These are phyloP conservation scores for Sebastes alutus DNA, from an alignment of 2,797 vertebrate genomes.

Conservation along the genomic window DNA sequence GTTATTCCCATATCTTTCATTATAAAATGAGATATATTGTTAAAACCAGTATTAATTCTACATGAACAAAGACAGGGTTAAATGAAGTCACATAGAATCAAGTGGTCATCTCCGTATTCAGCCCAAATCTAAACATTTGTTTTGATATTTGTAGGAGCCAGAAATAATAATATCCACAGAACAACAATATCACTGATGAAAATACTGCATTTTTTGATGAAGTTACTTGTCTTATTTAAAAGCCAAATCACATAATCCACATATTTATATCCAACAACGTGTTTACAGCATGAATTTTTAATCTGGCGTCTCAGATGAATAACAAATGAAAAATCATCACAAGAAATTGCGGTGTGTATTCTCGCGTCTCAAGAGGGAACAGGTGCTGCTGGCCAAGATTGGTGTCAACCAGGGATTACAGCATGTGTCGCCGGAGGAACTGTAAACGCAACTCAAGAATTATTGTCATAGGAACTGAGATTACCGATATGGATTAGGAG, in stretches of 20 bases:
- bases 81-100: background rate
- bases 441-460: slow-evolving; percentile 66
- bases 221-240: background rate
- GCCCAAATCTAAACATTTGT: slow-evolving; percentile 2
- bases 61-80: background rate
- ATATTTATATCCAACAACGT: slow-evolving; percentile 11
- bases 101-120: background rate
- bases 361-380: slow-evolving; percentile 58
- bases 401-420: slow-evolving; percentile 79
- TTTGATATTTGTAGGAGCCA: background rate
- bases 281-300: background rate
- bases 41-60: background rate
- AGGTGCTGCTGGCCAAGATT: slow-evolving; percentile 79
- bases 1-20: background rate
- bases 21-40: background rate
- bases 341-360: slow-evolving; percentile 42
- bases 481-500: slow-evolving; percentile 81
- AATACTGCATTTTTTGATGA: background rate
- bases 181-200: background rate
- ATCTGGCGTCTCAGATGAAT: slow-evolving; percentile 9
- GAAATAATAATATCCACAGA: background rate
- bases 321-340: slow-evolving; percentile 17
- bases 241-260: slow-evolving; percentile 22
- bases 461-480: slow-evolving; percentile 62
- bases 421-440: slow-evolving; percentile 69